Evolutionary conservation across 2,797 vertebrate genomes (phyloP).

Genomic region (Gobionotothen gibberifrons): DNA sequence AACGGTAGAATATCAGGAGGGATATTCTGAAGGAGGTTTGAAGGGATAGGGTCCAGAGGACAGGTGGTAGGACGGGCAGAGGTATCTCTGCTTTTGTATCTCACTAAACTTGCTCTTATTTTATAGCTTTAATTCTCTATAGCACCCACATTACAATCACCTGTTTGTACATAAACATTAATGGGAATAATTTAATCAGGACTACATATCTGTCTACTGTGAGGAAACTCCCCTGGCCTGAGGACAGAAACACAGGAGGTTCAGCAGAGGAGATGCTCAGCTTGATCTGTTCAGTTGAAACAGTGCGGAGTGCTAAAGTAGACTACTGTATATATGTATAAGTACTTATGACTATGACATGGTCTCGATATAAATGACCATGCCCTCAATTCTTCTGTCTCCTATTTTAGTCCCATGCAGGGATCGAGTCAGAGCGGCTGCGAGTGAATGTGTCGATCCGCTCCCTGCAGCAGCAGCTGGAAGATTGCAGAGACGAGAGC

Average conservation of each 20-base stretch:
- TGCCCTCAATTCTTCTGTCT: conserved; percentile 10
- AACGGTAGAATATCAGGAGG: too few species aligned
- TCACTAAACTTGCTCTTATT: too few species aligned
- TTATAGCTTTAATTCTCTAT: too few species aligned
- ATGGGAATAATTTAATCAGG: background rate
- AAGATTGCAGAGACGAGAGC: conserved; percentile 91
- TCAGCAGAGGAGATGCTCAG: background rate
- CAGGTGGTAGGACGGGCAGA: too few species aligned
- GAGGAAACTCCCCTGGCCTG: background rate
- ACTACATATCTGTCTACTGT: background rate
- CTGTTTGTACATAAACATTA: background rate
- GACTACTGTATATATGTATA: background rate
- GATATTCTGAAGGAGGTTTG: too few species aligned
- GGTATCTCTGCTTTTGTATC: too few species aligned
- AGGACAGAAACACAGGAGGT: background rate
- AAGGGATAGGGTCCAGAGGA: too few species aligned
- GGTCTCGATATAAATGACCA: background rate
- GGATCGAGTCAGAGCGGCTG: conserved; percentile 89
- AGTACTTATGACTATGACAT: background rate
- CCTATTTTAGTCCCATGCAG: conserved; percentile 86
- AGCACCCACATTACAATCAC: background rate
- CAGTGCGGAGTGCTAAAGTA: background rate
- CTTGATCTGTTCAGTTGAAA: background rate
- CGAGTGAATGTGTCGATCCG: conserved; percentile 88
- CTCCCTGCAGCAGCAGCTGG: conserved; percentile 90